Percentiles rank a stretch among this genome's conserved stretches.
These are phyloP conservation scores for Eueides isabella DNA, from an alignment of 1,140 invertebrate species.

Conservation along the genomic window DNA sequence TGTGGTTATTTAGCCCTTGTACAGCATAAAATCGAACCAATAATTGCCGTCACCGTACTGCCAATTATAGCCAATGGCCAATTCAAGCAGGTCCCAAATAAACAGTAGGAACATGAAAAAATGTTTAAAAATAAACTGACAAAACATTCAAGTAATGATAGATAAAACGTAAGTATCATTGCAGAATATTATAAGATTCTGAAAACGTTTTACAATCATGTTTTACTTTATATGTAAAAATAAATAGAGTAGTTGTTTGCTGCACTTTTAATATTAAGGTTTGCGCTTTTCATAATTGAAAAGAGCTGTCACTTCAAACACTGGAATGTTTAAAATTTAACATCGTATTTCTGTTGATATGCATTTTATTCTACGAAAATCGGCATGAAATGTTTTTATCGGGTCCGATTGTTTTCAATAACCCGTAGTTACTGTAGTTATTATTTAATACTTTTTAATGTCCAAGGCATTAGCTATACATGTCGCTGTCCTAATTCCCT, in stretches of 20 bases:
- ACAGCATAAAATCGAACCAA: slow-evolving; percentile 58
- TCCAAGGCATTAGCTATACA: too few relatives aligned
- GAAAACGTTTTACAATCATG: neutral
- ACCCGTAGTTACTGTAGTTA: neutral
- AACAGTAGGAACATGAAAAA: slow-evolving; percentile 10
- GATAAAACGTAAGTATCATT: neutral
- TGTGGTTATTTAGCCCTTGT: slow-evolving; percentile 28
- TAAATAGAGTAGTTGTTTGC: neutral
- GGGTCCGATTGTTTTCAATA: neutral
- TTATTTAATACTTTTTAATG: neutral
- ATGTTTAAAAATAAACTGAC: slow-evolving; percentile 25
- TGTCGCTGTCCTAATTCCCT: too few relatives aligned
- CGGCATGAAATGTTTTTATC: neutral
- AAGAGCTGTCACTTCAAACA: neutral
- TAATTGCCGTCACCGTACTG: slow-evolving; percentile 56
- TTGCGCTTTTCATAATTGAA: slow-evolving; percentile 10
- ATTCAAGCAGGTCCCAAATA: slow-evolving; percentile 43
- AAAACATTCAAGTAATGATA: neutral
- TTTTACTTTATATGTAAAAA: neutral
- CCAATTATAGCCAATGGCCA: slow-evolving; percentile 75
- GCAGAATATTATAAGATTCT: neutral
- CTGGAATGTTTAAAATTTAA: neutral
- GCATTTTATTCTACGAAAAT: neutral
- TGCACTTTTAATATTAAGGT: neutral
- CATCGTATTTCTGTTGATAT: neutral